These are phyloP conservation scores for Semicossyphus pulcher DNA, from an alignment of 2,113 vertebrate species.

Conservation along the genomic window DNA sequence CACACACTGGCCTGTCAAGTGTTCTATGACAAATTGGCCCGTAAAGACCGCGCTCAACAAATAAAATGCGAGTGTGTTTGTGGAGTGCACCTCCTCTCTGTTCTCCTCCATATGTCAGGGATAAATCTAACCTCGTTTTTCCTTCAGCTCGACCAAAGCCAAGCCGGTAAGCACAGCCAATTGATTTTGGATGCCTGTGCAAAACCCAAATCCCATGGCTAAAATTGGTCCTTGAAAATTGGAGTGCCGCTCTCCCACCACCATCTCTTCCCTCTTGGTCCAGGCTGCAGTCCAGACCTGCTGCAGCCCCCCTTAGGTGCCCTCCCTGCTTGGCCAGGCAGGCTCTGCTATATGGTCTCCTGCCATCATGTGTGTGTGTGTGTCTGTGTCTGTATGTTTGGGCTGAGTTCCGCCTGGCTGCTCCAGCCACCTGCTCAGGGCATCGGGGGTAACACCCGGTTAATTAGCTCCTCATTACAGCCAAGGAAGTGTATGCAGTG, in stretches of 20 bases:
- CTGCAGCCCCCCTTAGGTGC: slow-evolving; percentile 53
- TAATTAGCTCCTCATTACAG: slow-evolving; percentile 79
- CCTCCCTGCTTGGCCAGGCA: slow-evolving; percentile 52
- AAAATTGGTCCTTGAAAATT: slow-evolving; percentile 72
- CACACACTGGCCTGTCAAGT: slow-evolving; percentile 46
- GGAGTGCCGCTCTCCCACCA: slow-evolving; percentile 49
- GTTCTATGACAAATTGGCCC: slow-evolving; percentile 64
- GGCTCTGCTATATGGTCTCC: slow-evolving; percentile 54
- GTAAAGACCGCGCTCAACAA: slow-evolving; percentile 52
- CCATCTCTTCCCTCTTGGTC: slow-evolving; percentile 56
- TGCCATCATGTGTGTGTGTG: slow-evolving; percentile 51
- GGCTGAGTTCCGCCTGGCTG: slow-evolving; percentile 69
- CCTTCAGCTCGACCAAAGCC: slow-evolving; percentile 60
- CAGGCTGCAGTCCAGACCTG: slow-evolving; percentile 54
- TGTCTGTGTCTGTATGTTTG: slow-evolving; percentile 55
- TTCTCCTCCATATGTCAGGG: slow-evolving; percentile 58
- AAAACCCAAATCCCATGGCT: slow-evolving; percentile 70
- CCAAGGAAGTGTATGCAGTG: slow-evolving; percentile 55
- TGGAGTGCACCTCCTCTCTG: slow-evolving; percentile 40
- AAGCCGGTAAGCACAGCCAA: slow-evolving; percentile 64
- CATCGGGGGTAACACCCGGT: slow-evolving; percentile 73
- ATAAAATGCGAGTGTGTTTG: slow-evolving; percentile 63
- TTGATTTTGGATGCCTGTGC: slow-evolving; percentile 70
- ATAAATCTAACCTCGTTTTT: slow-evolving; percentile 71
- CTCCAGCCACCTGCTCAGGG: slow-evolving; percentile 78